Percentiles rank a stretch among this genome's conserved stretches.
These are phyloP conservation scores for Siniperca chuatsi DNA, from an alignment of 2,113 vertebrate species.

Conservation along the genomic window DNA sequence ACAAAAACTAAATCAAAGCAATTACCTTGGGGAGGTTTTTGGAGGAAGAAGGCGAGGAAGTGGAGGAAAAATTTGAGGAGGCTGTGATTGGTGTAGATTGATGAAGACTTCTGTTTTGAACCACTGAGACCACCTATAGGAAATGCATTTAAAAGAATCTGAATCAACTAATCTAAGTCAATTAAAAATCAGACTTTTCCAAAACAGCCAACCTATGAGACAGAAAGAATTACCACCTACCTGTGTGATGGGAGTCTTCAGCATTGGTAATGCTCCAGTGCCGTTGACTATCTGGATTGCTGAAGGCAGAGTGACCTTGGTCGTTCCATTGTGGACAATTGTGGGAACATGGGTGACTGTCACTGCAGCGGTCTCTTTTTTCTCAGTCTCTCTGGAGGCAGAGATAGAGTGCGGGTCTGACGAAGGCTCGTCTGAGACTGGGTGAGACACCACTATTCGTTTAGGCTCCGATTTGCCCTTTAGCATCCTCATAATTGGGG, in stretches of 20 bases:
- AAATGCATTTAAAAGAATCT: slow-evolving; percentile 48
- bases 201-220: background rate
- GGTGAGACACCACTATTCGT: slow-evolving; percentile 90
- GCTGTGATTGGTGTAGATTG: slow-evolving; percentile 80
- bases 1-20: background rate
- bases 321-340: slow-evolving; percentile 86
- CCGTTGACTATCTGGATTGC: slow-evolving; percentile 89
- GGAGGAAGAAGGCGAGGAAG: slow-evolving; percentile 79
- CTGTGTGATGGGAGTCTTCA: slow-evolving; percentile 93
- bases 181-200: background rate
- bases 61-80: slow-evolving; percentile 70
- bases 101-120: slow-evolving; percentile 85
- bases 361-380: slow-evolving; percentile 74
- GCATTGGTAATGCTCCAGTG: slow-evolving; percentile 86
- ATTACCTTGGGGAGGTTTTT: slow-evolving; percentile 93
- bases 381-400: slow-evolving; percentile 71
- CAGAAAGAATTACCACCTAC: slow-evolving; percentile 23
- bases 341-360: slow-evolving; percentile 87
- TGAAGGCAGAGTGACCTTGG: slow-evolving; percentile 83
- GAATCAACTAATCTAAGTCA: background rate
- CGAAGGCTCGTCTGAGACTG: slow-evolving; percentile 82
- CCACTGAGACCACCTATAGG: slow-evolving; percentile 90
- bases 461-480: slow-evolving; percentile 94
- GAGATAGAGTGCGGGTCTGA: slow-evolving; percentile 56
- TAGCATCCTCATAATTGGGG: slow-evolving; percentile 97